Base-by-base conservation (phyloP, 2,888 invertebrate species). In the Ennomos fuscantarius region DNA sequence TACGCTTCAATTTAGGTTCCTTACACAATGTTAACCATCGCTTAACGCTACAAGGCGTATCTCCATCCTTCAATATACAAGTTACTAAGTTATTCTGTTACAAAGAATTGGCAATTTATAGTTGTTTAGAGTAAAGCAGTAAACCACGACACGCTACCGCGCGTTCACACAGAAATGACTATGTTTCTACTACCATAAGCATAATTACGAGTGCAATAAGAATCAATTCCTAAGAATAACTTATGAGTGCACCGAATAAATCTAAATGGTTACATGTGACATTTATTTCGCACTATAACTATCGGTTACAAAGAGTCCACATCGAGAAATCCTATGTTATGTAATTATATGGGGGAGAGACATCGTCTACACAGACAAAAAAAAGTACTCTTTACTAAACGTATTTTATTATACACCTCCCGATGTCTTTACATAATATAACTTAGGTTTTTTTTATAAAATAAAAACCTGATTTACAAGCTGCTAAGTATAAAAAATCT, bases 401-500 rank as follows among this genome's bases (percentile, higher is more conserved):
- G 83, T 86, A 87, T 86, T 87, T 85, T 87, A 88, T 88, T 87
- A 79, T 82, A 89, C 86, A 88, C 82, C 83, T 81, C 77, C 79
- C 78, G 78, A 83, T 88, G 85, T 79, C 78, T 84, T 87, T 78
- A 90, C 86, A 87, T 76, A 83, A 62, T 68, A 73, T 86, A 86
- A 84, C 80, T 85, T 82, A 86, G 83, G 78, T 70, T 76, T 76
- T 75, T 74, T 68, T 79, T 76, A 75, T 74, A 73, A 78, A 83
- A 84, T 86, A 76, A 82, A 85, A 84, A 86, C 83, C 83, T 84
- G 79, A 87, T 86, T 88, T 87, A 89, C 83, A 90, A 89, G 88
- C 89, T 85, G 88, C 83, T 84, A 82, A 81, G 77, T 87, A 86
- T 84, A 88, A 87, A 88, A 87, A 86, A 24, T 24, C 73, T 79